Evolutionary conservation across 2,113 vertebrate genomes (phyloP).

Genomic region (Burhinus bistriatus): DNA sequence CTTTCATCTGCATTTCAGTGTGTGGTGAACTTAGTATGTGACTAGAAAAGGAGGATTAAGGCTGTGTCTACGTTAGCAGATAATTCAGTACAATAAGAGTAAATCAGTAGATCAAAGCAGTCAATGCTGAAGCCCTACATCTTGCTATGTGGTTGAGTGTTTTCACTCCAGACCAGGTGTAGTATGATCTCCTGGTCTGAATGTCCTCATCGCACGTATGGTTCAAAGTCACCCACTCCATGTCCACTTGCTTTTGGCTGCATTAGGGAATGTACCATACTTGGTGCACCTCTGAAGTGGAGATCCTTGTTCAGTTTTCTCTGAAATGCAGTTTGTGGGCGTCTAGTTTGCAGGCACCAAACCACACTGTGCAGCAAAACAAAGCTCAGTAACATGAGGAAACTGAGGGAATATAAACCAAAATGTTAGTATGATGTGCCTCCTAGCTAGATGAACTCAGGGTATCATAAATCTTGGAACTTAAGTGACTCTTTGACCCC

Average conservation of each 20-base stretch:
- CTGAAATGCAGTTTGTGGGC: background rate
- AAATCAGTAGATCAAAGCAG: background rate
- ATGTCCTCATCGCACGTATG: too few species aligned
- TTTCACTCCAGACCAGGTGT: background rate
- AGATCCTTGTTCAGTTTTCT: background rate
- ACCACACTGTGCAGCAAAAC: background rate
- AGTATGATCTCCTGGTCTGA: background rate
- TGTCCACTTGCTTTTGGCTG: background rate
- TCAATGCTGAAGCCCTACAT: background rate
- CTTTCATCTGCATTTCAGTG: background rate
- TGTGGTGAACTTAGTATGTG: background rate
- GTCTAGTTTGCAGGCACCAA: background rate
- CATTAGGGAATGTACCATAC: background rate
- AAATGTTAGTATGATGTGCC: background rate
- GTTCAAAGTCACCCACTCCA: background rate
- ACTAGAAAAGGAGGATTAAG: conserved; percentile 3
- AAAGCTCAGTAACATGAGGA: background rate
- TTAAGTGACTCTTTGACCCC: background rate
- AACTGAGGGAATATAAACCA: background rate
- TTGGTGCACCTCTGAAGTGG: background rate
- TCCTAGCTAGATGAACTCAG: background rate
- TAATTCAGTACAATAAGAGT: background rate
- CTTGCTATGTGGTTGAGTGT: background rate
- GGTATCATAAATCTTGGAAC: background rate
- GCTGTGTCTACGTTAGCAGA: background rate